Evolutionary conservation across 1,140 invertebrate species (phyloP), one percentile per base, ranked within the genome.

Genomic region (Spodoptera frugiperda): DNA sequence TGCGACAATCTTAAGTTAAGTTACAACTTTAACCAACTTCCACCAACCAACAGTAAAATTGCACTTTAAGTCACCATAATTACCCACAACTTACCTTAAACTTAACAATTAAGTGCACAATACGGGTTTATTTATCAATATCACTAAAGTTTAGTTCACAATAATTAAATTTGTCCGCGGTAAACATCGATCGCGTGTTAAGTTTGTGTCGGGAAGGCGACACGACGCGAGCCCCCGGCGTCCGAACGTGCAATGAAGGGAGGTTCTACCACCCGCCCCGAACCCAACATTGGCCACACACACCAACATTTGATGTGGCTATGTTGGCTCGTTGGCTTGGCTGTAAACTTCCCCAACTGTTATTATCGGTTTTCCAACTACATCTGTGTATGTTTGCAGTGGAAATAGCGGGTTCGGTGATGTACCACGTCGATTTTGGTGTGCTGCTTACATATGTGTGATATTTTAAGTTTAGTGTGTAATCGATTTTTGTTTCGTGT

Each of bases 131-230:
- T 48, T 73, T 19, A 46, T 17, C 33, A 73, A 49, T 33, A 30
- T 30, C 71, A 73, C 71, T 73, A 14, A 10, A 49, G 54, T 55
- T 46, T 30, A 74, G 59, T 82, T 33, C 67, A 57, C 49, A 61
- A 46, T 77, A 67, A 78, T 73, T 78, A 33, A 78, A 59, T 61
- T 61, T 33, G 12, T 48, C n/a, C 70, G 48, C 68, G 30, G 5
- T 19, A 39, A 12, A 73, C 54, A 59, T 73, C 71, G 71, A 59
- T 61, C 71, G 71, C 71, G 71, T 30, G 21, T 48, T 44, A 73
- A 73, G 71, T 73, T 73, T 68, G 14, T 11, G 39, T 19, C 8
- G 17, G 8, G 15, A 11, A 39, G 39, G 54, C 0, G n/a, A 73
- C 71, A 21, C 71, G 71, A 59, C 71, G 55, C 71, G 55, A 12